Evolutionary conservation across 1,140 invertebrate species (phyloP), one percentile per base, ranked within the genome.

Genomic region (Drosophila trapezifrons): DNA sequence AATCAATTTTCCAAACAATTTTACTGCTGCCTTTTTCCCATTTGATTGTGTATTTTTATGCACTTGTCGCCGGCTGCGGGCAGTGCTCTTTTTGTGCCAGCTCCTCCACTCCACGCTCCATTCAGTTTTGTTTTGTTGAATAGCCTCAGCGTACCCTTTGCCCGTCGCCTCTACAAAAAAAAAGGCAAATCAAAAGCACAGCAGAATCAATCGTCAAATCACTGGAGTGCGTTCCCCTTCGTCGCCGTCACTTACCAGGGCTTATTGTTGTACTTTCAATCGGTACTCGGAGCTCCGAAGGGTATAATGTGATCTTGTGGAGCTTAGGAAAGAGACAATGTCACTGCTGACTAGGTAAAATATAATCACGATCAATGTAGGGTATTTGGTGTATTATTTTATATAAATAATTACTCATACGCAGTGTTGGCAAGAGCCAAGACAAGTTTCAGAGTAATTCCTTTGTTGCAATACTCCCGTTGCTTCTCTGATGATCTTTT

Each of bases 1-100:
- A 89, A 89, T 89, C 84, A 89, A 89, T 89, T 89, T 89, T 84
- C 84, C 84, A 90, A 89, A 89, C 84, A 90, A 89, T 89, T 89
- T 89, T 89, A 90, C 84, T 72, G 70, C 80, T 73, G 70, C 56
- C 62, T 64, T 60, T 64, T 47, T 27, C 35, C 52, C 77, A 77
- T 83, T 83, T 78, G 74, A 65, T 69, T 84, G 77, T 80, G 76
- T 76, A 57, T 70, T 90, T 89, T 84, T 84, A 89, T 89, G 84
- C 85, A 89, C 85, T 89, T 89, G 85, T 84, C 84, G 84, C 85
- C 84, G 80, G 84, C 84, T 89, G 84, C 80, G 83, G 84, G 76
- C 83, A 69, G 73, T 86, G 84, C 83, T 86, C 79, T 79, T 78
- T 78, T 75, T n/a, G n/a, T 70, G 13, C 56, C 64, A 55, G 55